Percentiles rank a stretch among this genome's conserved stretches.
These are phyloP conservation scores for Phrynosoma blainvillii DNA, from an alignment of 2,113 vertebrate genomes.

Conservation along the genomic window DNA sequence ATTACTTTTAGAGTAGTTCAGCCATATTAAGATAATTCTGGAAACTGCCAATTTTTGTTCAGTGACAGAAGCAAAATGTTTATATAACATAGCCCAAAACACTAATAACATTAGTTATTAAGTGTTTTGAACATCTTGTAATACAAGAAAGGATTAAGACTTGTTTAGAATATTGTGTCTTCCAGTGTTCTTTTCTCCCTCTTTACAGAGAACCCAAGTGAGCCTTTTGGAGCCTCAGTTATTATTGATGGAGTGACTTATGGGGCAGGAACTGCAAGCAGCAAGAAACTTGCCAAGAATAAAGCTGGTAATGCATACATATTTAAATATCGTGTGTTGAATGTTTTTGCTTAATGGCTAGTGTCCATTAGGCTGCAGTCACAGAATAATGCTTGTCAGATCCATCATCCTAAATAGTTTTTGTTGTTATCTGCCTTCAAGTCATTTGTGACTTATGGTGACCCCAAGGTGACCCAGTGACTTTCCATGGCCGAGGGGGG, in stretches of 20 bases:
- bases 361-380: neutral
- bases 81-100: neutral
- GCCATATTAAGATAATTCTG: neutral
- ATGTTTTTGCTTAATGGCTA: neutral
- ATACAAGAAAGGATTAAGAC: neutral
- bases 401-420: neutral
- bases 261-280: conserved; percentile 98
- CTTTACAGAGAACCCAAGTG: conserved; percentile 97
- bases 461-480: no score
- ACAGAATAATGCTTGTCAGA: neutral
- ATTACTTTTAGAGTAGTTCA: neutral
- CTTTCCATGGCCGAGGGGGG: no score
- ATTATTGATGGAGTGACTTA: conserved; percentile 99
- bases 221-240: conserved; percentile 98
- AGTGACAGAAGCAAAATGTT: neutral
- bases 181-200: neutral
- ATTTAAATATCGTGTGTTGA: conserved; percentile 2
- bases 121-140: neutral
- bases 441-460: no score
- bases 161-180: neutral
- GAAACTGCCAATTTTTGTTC: neutral
- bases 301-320: conserved; percentile 90
- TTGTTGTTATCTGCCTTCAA: no score
- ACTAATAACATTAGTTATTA: neutral
- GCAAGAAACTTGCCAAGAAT: conserved; percentile 99